These are phyloP conservation scores for Yponomeuta plumbellus DNA, from an alignment of 2,888 invertebrate species.

Conservation along the genomic window DNA sequence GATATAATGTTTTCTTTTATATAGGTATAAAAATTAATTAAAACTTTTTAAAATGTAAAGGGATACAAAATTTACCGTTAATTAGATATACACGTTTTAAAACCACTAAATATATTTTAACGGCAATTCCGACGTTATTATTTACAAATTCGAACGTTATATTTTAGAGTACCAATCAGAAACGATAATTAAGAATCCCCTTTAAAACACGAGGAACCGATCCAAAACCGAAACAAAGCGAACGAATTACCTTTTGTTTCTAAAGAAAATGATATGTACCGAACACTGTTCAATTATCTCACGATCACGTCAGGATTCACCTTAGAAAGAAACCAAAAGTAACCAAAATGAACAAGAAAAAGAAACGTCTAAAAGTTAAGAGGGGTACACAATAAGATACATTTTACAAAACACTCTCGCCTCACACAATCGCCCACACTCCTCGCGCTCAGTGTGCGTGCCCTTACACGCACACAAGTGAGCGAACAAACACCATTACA, in stretches of 20 bases:
- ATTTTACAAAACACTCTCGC: not conserved
- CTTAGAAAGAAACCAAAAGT: not conserved
- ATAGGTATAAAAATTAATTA: slow-evolving; percentile 14
- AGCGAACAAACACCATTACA: too few species aligned
- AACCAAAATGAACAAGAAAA: not conserved
- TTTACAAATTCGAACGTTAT: slow-evolving; percentile 10
- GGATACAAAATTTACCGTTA: slow-evolving; percentile 14
- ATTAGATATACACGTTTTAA: slow-evolving; percentile 4
- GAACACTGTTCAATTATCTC: slow-evolving; percentile 32
- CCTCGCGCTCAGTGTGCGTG: too few species aligned
- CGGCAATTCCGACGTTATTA: slow-evolving; percentile 13
- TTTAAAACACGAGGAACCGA: too few species aligned
- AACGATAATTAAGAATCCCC: not conserved
- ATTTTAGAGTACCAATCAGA: slow-evolving; percentile 8
- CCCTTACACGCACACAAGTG: too few species aligned
- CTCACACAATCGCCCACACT: too few species aligned
- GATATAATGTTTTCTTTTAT: slow-evolving; percentile 9
- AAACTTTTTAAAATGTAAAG: slow-evolving; percentile 16
- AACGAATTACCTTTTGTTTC: slow-evolving; percentile 28
- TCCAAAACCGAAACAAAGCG: not conserved
- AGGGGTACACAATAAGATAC: not conserved
- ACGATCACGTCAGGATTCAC: not conserved
- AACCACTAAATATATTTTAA: slow-evolving; percentile 7
- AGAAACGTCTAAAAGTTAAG: not conserved
- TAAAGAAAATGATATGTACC: slow-evolving; percentile 63